These are phyloP conservation scores for Otolemur garnettii DNA, from an alignment of 2,113 vertebrate genomes.

Conservation along the genomic window DNA sequence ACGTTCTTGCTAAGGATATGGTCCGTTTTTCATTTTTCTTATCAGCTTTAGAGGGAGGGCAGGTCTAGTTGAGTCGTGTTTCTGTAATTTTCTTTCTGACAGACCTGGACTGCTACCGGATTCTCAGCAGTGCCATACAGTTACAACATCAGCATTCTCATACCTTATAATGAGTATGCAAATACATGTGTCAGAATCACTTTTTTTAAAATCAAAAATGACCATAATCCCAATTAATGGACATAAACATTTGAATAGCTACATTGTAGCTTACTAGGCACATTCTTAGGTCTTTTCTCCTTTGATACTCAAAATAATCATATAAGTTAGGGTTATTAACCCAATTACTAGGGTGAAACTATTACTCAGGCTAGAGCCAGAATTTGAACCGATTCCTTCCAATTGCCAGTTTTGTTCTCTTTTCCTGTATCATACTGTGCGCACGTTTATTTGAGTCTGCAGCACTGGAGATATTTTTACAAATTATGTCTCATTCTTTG, in stretches of 20 bases:
- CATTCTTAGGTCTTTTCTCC: background rate
- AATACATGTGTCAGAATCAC: conserved; percentile 25
- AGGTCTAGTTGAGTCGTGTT: conserved; percentile 50
- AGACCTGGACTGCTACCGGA: background rate
- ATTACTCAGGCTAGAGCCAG: background rate
- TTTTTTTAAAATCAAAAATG: conserved; percentile 64
- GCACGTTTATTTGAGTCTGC: background rate
- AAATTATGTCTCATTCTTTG: background rate
- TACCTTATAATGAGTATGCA: conserved; percentile 69
- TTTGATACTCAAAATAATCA: background rate
- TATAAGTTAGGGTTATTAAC: background rate
- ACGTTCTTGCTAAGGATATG: background rate
- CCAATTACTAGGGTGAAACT: background rate
- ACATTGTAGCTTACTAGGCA: background rate
- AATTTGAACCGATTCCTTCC: background rate
- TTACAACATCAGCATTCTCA: conserved; percentile 49
- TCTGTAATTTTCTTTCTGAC: conserved; percentile 68
- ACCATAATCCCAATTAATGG: conserved; percentile 62
- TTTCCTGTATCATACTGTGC: background rate
- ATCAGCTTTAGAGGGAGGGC: conserved; percentile 54
- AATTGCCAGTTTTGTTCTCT: background rate
- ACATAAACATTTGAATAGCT: conserved; percentile 68
- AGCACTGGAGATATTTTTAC: background rate
- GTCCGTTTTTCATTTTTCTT: conserved; percentile 70
- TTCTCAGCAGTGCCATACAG: background rate